Evolutionary conservation across 2,888 invertebrate species (phyloP).

Genomic region (Andricus curvator): DNA sequence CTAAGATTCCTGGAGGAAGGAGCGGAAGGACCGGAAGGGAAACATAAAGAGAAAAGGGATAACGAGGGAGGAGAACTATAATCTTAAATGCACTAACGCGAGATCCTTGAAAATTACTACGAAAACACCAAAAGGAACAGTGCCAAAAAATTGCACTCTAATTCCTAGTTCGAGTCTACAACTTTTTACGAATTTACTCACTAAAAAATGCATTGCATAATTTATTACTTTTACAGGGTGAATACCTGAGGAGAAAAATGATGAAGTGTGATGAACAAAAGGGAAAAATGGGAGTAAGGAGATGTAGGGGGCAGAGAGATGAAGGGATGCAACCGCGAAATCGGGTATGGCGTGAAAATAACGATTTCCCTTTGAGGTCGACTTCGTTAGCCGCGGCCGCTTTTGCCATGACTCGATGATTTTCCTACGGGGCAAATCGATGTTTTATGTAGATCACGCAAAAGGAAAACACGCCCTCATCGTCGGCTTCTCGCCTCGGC

Average conservation of each 20-base stretch:
- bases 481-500: conserved; percentile 43
- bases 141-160: not conserved
- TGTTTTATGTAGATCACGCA: conserved; percentile 52
- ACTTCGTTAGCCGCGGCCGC: conserved; percentile 49
- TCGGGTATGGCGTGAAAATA: conserved; percentile 73
- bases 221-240: not conserved
- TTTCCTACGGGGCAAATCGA: conserved; percentile 45
- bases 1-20: conserved; percentile 25
- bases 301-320: conserved; percentile 49
- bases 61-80: conserved; percentile 51
- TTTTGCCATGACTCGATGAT: conserved; percentile 45
- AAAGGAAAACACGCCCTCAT: conserved; percentile 45
- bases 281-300: conserved; percentile 44
- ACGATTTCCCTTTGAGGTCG: conserved; percentile 71
- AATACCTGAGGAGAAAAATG: conserved; percentile 3
- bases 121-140: not conserved
- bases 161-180: not conserved
- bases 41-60: conserved; percentile 51
- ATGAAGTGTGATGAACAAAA: conserved; percentile 45
- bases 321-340: conserved; percentile 70
- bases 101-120: conserved; percentile 41
- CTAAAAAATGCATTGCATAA: not conserved
- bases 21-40: conserved; percentile 51
- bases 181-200: not conserved
- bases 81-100: conserved; percentile 41